Base-by-base conservation (phyloP, 2,888 invertebrate species). In the Synergus gifuensis region DNA sequence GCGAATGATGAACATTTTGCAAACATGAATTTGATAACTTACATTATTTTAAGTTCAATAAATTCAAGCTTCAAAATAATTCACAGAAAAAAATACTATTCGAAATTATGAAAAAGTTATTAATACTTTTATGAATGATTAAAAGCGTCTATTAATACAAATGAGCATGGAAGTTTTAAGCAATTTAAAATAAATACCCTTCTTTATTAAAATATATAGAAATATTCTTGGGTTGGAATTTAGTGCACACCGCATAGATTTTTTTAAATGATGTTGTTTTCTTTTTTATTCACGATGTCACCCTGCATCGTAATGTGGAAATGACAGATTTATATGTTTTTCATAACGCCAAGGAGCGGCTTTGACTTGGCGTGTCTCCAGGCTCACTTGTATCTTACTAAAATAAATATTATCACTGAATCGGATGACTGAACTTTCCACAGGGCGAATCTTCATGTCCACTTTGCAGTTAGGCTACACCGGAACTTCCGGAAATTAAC, bases 401-500 rank as follows among this genome's bases (percentile, higher is more conserved):
- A 82, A 78, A 86, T 85, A 87, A 88, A 87, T 87, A 87, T 88
- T 87, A 86, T 87, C 84, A 77, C 77, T 79, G 81, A 84, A 84
- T 83, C 82, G 73, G 62, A 54, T 64, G 58, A 76, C 54, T 60
- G 79, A 82, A 81, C 63, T 76, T 49, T 80, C 63, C 40, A 36
- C n/a, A 58, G 40, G 67, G 62, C 67, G 73, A 77, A 77, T 81
- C 54, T 46, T 54, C 67, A 66, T 73, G 73, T 77, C 73, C 64
- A 69, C 73, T 73, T 73, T 42, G 46, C 49, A 62, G 14, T 54
- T 54, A 49, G 36, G n/a, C 54, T 54, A 54, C 46, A 49, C 73
- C 73, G 54, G 36, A 54, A 73, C 73, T 73, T 73, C 73, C 73
- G 73, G 54, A 73, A 73, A 54, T 40, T 54, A 54, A 54, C 40